Evolutionary conservation across 2,797 vertebrate species (phyloP), one percentile per base, ranked within the genome.

Genomic region (Gephyroberyx darwinii): DNA sequence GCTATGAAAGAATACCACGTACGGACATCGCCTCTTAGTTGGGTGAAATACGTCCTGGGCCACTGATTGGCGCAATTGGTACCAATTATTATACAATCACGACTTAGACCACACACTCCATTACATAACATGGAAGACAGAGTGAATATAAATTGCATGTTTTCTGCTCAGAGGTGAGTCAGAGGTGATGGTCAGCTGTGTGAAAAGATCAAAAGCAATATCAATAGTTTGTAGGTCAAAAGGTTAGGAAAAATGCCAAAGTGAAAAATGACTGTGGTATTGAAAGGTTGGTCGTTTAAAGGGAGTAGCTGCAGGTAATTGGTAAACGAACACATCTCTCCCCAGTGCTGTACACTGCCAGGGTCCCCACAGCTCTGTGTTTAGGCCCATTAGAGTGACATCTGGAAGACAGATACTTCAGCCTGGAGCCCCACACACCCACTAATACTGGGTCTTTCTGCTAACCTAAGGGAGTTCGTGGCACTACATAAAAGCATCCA

Each of bases 341-440:
- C 41, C 4, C 8, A 10, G 33, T 19, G 64, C 72, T 69, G 75
- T 72, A 57, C 53, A 74, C 75, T 67, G 68, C 56, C 31, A 41
- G 78, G 55, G 79, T 83, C 75, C 71, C 86, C 57, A 41, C 61
- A 74, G 89, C 83, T 85, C 74, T 66, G 59, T 45, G 79, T 52
- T 48, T 43, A 69, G 75, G 74, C 69, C 82, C 72, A 87, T 89
- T 89, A 89, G 69, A 82, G 73, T 82, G 84, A 87, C 80, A 86
- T 91, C 79, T 90, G 86, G 84, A 84, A 83, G 86, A 88, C 78
- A 85, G 65, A 87, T 84, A 75, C 65, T 62, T 17, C 43, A 30
- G 12, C 30, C 53, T 33, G 22, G 20, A 80, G 71, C 66, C 52
- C 41, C 50, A 63, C 54, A 74, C 65, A 70, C 60, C 69, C 65